These are phyloP conservation scores for Fabriciana adippe DNA, from an alignment of 2,888 invertebrate species.

Conservation along the genomic window DNA sequence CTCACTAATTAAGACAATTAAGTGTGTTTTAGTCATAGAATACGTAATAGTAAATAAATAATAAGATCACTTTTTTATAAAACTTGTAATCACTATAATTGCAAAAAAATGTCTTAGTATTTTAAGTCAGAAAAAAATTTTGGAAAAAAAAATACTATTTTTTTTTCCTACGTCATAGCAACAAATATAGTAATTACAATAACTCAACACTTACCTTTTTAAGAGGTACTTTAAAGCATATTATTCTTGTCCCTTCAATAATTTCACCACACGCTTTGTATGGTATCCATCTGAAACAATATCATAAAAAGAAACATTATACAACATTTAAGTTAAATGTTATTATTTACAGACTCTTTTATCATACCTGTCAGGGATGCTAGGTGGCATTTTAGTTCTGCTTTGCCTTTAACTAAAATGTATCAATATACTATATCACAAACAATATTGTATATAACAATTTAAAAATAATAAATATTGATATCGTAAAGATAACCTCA, in stretches of 20 bases:
- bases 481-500: constrained; percentile 11
- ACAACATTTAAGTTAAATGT: not conserved
- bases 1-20: too few species aligned
- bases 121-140: too few species aligned
- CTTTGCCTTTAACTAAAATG: not conserved
- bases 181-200: not conserved
- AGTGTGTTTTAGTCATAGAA: too few species aligned
- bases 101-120: too few species aligned
- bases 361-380: constrained; percentile 64
- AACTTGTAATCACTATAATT: too few species aligned
- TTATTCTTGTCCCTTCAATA: constrained; percentile 86
- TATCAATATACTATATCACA: not conserved
- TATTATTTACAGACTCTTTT: not conserved
- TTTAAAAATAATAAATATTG: constrained; percentile 10
- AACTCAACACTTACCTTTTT: constrained; percentile 58
- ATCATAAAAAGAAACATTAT: constrained; percentile 15
- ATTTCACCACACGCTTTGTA: constrained; percentile 84
- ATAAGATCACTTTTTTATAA: too few species aligned
- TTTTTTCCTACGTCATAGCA: too few species aligned
- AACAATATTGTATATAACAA: not conserved
- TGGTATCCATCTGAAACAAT: constrained; percentile 83
- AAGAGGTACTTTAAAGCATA: constrained; percentile 89
- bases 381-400: constrained; percentile 39
- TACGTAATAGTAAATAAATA: too few species aligned
- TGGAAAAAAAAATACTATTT: too few species aligned